Conservation (phyloP, 2,797 vertebrate species). For the Cuniculus paca region DNA sequence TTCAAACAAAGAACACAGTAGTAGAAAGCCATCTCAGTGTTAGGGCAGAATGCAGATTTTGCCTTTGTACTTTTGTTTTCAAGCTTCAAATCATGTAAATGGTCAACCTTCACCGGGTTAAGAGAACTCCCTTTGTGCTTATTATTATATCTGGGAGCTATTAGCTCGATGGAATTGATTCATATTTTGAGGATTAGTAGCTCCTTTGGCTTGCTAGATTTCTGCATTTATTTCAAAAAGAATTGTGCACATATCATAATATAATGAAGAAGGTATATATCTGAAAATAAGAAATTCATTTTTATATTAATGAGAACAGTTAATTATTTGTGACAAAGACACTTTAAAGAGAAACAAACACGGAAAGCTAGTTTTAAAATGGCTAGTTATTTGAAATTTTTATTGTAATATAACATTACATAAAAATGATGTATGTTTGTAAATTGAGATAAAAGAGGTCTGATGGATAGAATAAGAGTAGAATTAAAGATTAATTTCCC, state of each 20-base stretch:
- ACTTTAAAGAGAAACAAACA: constrained; percentile 53
- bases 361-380: constrained; percentile 31
- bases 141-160: neutral
- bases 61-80: constrained; percentile 49
- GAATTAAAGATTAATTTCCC: constrained; percentile 61
- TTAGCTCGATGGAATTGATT: neutral
- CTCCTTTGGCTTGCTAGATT: neutral
- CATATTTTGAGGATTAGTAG: constrained; percentile 31
- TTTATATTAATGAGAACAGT: constrained; percentile 60
- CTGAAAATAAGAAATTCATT: constrained; percentile 46
- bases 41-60: neutral
- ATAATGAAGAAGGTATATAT: constrained; percentile 29
- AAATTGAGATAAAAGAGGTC: constrained; percentile 68
- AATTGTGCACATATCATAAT: neutral
- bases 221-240: constrained; percentile 59
- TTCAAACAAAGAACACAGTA: neutral
- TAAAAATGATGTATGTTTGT: constrained; percentile 60
- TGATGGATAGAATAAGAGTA: constrained; percentile 59
- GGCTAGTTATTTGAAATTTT: constrained; percentile 51
- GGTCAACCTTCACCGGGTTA: neutral
- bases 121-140: neutral
- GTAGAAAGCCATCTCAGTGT: neutral
- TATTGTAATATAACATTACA: constrained; percentile 46
- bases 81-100: constrained; percentile 25
- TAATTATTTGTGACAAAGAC: constrained; percentile 42